Evolutionary conservation across 1,140 invertebrate genomes (phyloP).

Genomic region (Subanguina moxae): DNA sequence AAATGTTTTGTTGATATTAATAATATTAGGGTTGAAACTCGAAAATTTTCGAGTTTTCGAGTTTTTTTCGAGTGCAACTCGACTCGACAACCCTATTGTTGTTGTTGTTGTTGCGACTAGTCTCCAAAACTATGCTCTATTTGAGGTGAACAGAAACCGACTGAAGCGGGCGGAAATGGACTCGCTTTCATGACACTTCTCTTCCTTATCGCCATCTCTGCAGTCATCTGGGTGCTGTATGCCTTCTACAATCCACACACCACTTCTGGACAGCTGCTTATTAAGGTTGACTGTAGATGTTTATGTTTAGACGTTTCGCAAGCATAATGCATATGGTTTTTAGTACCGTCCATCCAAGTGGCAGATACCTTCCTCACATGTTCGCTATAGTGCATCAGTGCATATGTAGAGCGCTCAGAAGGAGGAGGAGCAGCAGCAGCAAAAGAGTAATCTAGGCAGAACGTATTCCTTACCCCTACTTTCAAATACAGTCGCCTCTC

Average conservation of each 20-base stretch:
- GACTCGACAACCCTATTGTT: too few relatives aligned
- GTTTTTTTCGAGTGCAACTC: too few relatives aligned
- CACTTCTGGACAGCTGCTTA: slow-evolving; percentile 86
- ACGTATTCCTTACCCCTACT: neutral
- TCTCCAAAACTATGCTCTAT: too few relatives aligned
- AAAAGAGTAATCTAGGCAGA: too few relatives aligned
- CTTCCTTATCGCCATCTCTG: slow-evolving; percentile 65
- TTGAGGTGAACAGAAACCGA: neutral
- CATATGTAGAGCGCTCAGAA: slow-evolving; percentile 56
- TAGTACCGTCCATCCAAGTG: slow-evolving; percentile 90
- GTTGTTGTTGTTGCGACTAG: too few relatives aligned
- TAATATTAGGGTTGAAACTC: too few relatives aligned
- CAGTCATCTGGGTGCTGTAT: slow-evolving; percentile 76
- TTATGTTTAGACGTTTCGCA: too few relatives aligned
- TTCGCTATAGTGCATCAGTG: slow-evolving; percentile 56
- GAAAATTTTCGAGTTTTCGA: too few relatives aligned
- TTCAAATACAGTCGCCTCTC: too few relatives aligned
- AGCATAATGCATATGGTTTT: slow-evolving; percentile 50
- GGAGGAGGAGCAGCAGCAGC: too few relatives aligned
- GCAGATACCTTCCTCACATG: slow-evolving; percentile 67
- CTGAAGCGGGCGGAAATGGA: slow-evolving; percentile 52
- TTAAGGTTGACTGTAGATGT: slow-evolving; percentile 72
- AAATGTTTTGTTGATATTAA: too few relatives aligned
- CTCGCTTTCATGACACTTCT: slow-evolving; percentile 70
- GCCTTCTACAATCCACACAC: slow-evolving; percentile 92